Evolutionary conservation across 2,113 vertebrate species (phyloP).

Genomic region (Sclerurus mexicanus): DNA sequence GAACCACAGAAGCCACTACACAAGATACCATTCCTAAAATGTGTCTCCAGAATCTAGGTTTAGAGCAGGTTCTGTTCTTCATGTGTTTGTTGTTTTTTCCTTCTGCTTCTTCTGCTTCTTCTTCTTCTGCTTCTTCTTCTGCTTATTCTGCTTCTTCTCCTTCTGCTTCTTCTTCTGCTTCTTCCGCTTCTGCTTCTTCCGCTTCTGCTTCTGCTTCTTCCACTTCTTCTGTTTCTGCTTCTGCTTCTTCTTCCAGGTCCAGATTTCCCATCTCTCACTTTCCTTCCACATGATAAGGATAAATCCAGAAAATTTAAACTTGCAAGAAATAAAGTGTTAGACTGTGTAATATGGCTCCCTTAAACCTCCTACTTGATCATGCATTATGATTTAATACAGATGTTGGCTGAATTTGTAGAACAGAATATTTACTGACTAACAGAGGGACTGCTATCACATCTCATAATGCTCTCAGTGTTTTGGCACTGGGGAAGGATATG

Average conservation of each 20-base stretch:
- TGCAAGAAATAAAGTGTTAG: neutral
- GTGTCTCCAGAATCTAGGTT: neutral
- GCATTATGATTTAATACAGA: neutral
- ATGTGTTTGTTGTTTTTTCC: neutral
- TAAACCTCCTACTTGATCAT: neutral
- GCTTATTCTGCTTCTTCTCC: neutral
- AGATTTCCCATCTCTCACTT: neutral
- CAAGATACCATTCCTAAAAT: neutral
- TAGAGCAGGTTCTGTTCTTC: neutral
- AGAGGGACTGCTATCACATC: neutral
- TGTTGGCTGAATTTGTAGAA: neutral
- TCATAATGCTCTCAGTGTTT: neutral
- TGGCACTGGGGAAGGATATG: neutral
- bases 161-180: neutral
- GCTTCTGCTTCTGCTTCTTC: too few species aligned
- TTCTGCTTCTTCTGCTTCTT: neutral
- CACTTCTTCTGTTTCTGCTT: too few species aligned
- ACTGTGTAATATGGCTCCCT: neutral
- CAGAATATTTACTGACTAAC: neutral
- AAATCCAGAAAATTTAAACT: neutral
- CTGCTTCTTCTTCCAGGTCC: neutral
- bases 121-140: neutral
- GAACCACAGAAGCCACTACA: neutral
- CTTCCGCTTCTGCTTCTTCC: too few species aligned
- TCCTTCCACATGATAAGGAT: neutral